A percentile compares a stretch with the other conserved stretches of the same genome.
These are phyloP conservation scores for Phymastichus coffea DNA, from an alignment of 1,140 invertebrate genomes.

Conservation along the genomic window DNA sequence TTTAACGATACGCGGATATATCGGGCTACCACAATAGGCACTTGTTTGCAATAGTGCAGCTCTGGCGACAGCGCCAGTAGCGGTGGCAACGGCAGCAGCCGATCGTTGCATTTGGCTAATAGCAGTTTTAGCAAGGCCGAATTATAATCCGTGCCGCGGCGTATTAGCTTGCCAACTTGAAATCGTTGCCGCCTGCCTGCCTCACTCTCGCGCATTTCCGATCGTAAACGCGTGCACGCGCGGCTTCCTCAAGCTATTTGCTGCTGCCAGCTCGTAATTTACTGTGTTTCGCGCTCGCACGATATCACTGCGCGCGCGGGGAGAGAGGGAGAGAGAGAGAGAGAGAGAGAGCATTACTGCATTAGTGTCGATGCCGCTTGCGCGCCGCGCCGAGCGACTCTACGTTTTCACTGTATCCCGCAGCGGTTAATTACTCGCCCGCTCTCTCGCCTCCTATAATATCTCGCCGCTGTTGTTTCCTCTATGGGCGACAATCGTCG, in stretches of 20 bases:
- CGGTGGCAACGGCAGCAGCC: neutral
- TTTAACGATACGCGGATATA: constrained; percentile 43
- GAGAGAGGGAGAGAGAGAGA: too few relatives aligned
- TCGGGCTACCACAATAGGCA: constrained; percentile 27
- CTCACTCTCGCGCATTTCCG: too few relatives aligned
- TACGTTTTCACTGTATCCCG: constrained; percentile 24
- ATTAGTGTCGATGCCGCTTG: neutral
- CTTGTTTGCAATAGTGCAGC: constrained; percentile 29
- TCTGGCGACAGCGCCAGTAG: constrained; percentile 6
- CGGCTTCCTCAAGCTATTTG: constrained; percentile 6
- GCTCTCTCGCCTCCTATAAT: too few relatives aligned
- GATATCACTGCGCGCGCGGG: neutral
- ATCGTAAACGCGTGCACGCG: constrained; percentile 15
- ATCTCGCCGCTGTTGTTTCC: too few relatives aligned
- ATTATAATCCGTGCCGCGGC: constrained; percentile 9
- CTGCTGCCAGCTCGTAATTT: constrained; percentile 12
- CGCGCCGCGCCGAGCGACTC: neutral
- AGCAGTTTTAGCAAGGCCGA: constrained; percentile 22
- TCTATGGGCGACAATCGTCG: too few relatives aligned
- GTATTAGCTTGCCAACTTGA: constrained; percentile 27
- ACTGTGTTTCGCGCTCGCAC: neutral
- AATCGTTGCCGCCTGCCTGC: constrained; percentile 16
- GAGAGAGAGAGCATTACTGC: neutral
- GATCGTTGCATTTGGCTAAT: constrained; percentile 19
- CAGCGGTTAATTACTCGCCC: too few relatives aligned